Conservation (phyloP, 2,888 invertebrate species). For the Pachymerium ferrugineum region DNA sequence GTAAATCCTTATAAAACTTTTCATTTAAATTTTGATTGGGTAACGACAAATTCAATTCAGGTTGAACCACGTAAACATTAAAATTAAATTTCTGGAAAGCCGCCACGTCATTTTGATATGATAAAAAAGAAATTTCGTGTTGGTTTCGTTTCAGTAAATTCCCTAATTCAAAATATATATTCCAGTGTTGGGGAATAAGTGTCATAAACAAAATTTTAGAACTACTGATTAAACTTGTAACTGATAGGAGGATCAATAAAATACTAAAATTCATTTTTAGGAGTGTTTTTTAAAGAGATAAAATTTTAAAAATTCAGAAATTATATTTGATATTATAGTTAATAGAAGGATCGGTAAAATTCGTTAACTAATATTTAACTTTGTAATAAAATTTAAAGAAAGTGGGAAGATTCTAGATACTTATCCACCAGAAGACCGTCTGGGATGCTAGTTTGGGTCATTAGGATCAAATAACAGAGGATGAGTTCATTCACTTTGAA, state of each 20-base stretch:
- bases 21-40: background rate
- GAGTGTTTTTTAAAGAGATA: no score
- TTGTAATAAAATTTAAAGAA: no score
- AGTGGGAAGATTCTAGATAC: background rate
- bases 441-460: slow-evolving; percentile 5
- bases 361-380: no score
- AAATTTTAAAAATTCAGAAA: no score
- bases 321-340: no score
- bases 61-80: background rate
- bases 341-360: no score
- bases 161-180: background rate
- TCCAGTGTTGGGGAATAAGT: background rate
- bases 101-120: background rate
- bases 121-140: background rate
- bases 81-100: background rate
- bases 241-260: background rate
- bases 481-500: background rate
- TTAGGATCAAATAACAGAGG: background rate
- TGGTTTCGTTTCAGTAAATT: background rate
- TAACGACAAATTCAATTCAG: background rate
- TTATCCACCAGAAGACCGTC: background rate
- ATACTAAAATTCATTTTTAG: no score
- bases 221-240: background rate
- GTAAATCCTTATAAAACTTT: background rate
- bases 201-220: background rate